Conservation (phyloP, 1,140 invertebrate genomes). For the Holcopasites calliopsidis region DNA sequence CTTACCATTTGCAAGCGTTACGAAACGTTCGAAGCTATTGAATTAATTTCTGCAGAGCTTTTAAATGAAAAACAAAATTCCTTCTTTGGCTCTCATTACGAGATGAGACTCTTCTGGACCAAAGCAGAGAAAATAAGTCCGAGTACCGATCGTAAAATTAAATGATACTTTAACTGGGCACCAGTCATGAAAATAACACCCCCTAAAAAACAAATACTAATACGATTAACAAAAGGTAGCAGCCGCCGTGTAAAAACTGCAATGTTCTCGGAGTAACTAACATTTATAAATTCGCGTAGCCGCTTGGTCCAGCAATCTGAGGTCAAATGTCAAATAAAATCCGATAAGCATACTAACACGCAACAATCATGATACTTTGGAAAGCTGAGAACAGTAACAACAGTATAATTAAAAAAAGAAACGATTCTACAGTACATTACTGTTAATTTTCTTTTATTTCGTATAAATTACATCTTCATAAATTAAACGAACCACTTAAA, state of each 20-base stretch:
- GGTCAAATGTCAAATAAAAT: conserved; percentile 75
- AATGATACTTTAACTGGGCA: neutral
- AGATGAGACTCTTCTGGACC: too few species aligned
- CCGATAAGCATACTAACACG: conserved; percentile 63
- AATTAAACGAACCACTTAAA: neutral
- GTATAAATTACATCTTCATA: too few species aligned
- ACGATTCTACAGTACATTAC: too few species aligned
- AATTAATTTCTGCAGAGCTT: too few species aligned
- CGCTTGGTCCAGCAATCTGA: conserved; percentile 60
- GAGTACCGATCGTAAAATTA: neutral
- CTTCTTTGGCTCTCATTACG: too few species aligned
- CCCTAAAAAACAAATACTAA: conserved; percentile 18
- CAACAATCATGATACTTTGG: neutral
- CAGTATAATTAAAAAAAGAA: neutral
- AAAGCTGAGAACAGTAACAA: neutral
- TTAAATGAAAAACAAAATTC: too few species aligned
- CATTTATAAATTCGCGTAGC: conserved; percentile 62
- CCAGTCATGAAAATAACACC: neutral
- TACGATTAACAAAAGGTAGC: conserved; percentile 28
- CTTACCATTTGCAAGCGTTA: too few species aligned
- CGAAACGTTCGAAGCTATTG: too few species aligned
- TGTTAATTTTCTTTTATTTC: neutral
- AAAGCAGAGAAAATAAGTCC: neutral
- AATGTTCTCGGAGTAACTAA: conserved; percentile 56
- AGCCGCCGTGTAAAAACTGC: conserved; percentile 54